A percentile compares a stretch with the other conserved stretches of the same genome.
Conservation (phyloP, 2,797 vertebrate genomes). For the Mus minutoides region DNA sequence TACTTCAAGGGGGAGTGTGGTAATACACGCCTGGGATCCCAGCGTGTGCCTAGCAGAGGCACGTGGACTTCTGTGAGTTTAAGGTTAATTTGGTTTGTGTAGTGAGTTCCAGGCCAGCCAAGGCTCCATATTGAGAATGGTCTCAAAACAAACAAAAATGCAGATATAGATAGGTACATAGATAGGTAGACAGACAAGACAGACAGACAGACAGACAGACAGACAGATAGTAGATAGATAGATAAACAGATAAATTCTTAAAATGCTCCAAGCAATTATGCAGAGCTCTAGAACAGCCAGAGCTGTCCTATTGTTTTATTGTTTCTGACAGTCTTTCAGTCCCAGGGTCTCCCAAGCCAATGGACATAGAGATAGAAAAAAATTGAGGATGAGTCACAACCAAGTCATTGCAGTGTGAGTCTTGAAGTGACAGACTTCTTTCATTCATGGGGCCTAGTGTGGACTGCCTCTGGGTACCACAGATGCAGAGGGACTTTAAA, state of each 20-base stretch:
- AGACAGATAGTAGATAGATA: neutral
- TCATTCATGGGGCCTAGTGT: neutral
- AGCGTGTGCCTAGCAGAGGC: neutral
- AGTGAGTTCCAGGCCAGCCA: neutral
- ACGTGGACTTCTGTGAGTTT: neutral
- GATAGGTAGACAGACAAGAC: neutral
- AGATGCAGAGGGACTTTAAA: neutral
- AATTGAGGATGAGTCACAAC: neutral
- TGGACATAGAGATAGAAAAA: neutral
- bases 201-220: neutral
- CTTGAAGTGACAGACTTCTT: neutral
- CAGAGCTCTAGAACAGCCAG: neutral
- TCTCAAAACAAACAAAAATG: neutral
- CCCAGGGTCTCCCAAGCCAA: neutral
- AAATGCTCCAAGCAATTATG: neutral
- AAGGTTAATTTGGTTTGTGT: too few species aligned
- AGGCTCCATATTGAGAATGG: neutral
- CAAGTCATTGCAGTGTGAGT: neutral
- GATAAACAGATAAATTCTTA: neutral
- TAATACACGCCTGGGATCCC: neutral
- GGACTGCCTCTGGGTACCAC: neutral
- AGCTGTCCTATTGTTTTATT: too few species aligned
- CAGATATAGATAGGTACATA: neutral
- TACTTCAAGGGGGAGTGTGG: neutral
- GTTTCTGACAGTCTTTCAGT: neutral